Evolutionary conservation across 2,888 invertebrate species (phyloP), one percentile per base, ranked within the genome.

Genomic region (Coenonympha arcania): DNA sequence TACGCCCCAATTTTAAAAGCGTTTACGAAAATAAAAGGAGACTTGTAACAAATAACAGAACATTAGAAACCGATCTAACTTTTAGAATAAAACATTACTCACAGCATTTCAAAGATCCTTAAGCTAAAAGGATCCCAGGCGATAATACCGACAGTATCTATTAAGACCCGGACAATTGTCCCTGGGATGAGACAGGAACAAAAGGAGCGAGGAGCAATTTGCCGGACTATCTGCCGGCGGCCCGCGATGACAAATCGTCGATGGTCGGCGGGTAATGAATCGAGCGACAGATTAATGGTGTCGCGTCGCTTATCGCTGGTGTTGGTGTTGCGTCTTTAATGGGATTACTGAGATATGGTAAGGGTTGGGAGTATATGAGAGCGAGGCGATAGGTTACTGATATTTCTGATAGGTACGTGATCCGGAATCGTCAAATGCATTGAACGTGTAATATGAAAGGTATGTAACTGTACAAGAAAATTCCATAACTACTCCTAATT

Each of bases 251-350:
- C 83, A 80, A 82, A 83, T 83, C 73, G 79, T 72, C 68, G 42
- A 66, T 62, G 65, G 62, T 58, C 57, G 57, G 61, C 57, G 62
- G 62, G 70, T 82, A 84, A 84, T 82, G 82, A 84, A 83, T 76
- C 77, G 79, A 74, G 65, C 70, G 64, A 59, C 76, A 82, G 83
- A 84, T 82, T 80, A 82, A 84, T 82, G 81, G 66, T 76, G 73
- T 74, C 74, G 76, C 76, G 65, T 58, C 61, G 64, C 69, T 80
- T 83, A 82, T 83, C 82, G 64, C 33, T 55, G 50, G 60, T 57
- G 60, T 69, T 71, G 73, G 71, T 73, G 69, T 73, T 68, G 76
- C 77, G 73, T 74, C 77, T 74, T 66, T 80, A 81, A 81, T 81
- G 79, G 76, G 75, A 77, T 78, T 77, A 77, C 69, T 66, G 68